Percentiles rank a stretch among this genome's conserved stretches.
Conservation (phyloP, 2,113 vertebrate genomes). For the Lepus timidus region DNA sequence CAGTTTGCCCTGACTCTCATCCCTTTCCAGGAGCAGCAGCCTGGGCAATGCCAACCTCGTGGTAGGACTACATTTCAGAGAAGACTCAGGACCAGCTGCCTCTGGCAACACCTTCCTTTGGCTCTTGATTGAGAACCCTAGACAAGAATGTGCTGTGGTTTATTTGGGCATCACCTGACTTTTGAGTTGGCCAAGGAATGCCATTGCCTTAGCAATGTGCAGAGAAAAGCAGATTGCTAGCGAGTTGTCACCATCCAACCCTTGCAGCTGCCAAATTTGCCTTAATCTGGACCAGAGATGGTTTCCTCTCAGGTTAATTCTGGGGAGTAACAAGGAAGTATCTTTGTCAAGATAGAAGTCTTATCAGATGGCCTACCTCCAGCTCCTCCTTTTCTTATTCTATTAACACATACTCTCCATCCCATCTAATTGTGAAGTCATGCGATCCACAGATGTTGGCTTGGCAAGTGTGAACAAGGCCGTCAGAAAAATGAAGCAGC, state of each 20-base stretch:
- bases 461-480: slow-evolving; percentile 51
- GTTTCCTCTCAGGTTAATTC: slow-evolving; percentile 40
- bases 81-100: not conserved
- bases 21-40: not conserved
- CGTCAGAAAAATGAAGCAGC: not conserved
- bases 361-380: not conserved
- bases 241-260: slow-evolving; percentile 5
- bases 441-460: slow-evolving; percentile 37
- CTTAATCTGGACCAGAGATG: not conserved
- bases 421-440: slow-evolving; percentile 35
- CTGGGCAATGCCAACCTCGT: not conserved
- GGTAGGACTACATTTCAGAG: slow-evolving; percentile 5
- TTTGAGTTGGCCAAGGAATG: slow-evolving; percentile 46
- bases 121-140: slow-evolving; percentile 4
- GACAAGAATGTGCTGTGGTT: slow-evolving; percentile 60
- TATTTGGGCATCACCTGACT: slow-evolving; percentile 62
- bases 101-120: not conserved
- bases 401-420: not conserved
- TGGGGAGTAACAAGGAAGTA: not conserved
- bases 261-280: not conserved
- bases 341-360: not conserved
- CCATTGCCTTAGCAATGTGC: not conserved
- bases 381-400: not conserved
- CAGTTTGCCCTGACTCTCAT: not conserved
- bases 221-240: slow-evolving; percentile 57